A percentile compares a stretch with the other conserved stretches of the same genome.
Conservation (phyloP, 2,113 vertebrate genomes). For the Clarias batrachus region DNA sequence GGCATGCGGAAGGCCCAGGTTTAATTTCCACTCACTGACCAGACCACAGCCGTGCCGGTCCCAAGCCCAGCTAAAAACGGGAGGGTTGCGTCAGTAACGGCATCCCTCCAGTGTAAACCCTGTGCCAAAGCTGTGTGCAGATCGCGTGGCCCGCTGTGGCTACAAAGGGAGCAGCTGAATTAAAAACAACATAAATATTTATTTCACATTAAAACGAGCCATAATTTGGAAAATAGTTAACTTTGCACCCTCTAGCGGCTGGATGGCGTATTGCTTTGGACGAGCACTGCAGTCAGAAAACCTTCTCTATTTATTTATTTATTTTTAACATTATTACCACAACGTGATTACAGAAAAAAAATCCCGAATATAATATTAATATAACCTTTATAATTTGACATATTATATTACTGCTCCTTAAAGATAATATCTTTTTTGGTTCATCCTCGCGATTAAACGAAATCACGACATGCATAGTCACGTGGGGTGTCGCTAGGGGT, state of each 20-base stretch:
- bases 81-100: too few species aligned
- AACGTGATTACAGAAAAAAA: background rate
- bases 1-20: too few species aligned
- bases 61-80: too few species aligned
- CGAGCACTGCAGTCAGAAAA: background rate
- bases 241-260: background rate
- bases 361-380: background rate
- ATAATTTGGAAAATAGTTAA: too few species aligned
- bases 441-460: background rate
- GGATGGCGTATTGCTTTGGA: background rate
- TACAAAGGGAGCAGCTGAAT: too few species aligned
- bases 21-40: too few species aligned
- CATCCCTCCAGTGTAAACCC: too few species aligned
- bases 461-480: background rate
- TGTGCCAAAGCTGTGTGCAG: too few species aligned
- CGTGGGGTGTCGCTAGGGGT: constrained; percentile 60
- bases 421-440: background rate
- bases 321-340: background rate
- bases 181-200: too few species aligned
- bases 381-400: background rate
- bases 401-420: background rate
- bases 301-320: background rate
- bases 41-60: too few species aligned
- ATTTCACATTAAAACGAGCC: background rate
- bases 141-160: too few species aligned